Base-by-base conservation (phyloP, 1,140 invertebrate genomes). In the Cydia fagiglandana region DNA sequence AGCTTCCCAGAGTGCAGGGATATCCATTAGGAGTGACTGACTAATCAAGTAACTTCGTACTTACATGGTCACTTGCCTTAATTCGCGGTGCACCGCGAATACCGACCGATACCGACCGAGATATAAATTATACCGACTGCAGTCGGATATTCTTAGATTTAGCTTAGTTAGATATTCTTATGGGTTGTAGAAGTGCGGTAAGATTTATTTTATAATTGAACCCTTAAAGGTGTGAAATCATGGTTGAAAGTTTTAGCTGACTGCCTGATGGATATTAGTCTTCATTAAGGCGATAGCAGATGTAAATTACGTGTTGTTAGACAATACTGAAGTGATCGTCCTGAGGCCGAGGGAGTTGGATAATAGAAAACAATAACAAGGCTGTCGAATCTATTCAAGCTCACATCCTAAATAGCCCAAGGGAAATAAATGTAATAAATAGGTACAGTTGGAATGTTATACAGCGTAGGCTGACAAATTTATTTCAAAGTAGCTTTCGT, bases 31-130 rank as follows among this genome's bases (percentile, higher is more conserved):
- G 53, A 17, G 17, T 24, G 56, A 24, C 56, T 61, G 17, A 61
- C 56, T 61, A 61, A 61, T 61, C 56, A 61, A 61, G 56, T 61
- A 24, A 61, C 20, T 61, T 61, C 56, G 17, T 61, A 24, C 20
- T 12, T 24, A 7, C 53, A 50, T 9, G 17, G 15, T 61, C 56
- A 61, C 20, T 61, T 61, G 24, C n/a, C 56, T 24, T 61, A 61
- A 61, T 61, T 20, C 10, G 17, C 20, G 56, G 56, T 20, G 56
- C n/a, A n/a, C n/a, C n/a, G n/a, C n/a, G n/a, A n/a, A n/a, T n/a
- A n/a, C n/a, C n/a, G n/a, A n/a, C n/a, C n/a, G n/a, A n/a, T n/a
- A n/a, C n/a, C n/a, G n/a, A n/a, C n/a, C n/a, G n/a, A n/a, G n/a
- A n/a, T n/a, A n/a, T n/a, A n/a, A n/a, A n/a, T n/a, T n/a, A n/a